Evolutionary conservation across 2,797 vertebrate genomes (phyloP).

Genomic region (Gallinago solitaria): DNA sequence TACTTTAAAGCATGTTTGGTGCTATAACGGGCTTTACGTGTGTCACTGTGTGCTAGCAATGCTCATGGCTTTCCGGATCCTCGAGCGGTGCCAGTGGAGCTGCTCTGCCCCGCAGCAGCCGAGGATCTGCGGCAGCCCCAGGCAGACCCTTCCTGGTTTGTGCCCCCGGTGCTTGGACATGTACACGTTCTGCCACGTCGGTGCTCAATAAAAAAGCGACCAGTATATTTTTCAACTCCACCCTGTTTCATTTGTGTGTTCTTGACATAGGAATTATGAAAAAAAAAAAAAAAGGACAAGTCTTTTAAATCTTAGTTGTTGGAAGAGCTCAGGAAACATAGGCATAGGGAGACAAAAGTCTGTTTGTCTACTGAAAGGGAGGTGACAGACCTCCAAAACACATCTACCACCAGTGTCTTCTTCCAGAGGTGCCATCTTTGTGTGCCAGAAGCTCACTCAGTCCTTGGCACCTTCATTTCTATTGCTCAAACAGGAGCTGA

Average conservation of each 20-base stretch:
- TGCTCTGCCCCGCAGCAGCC: background rate
- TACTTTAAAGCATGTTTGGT: constrained; percentile 15
- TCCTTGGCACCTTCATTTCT: background rate
- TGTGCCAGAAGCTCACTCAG: background rate
- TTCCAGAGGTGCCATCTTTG: background rate
- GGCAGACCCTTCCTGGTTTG: background rate
- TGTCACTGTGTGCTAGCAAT: background rate
- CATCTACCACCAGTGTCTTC: background rate
- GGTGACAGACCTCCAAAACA: background rate
- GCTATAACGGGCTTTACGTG: background rate
- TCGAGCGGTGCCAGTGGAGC: background rate
- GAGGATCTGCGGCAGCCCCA: background rate
- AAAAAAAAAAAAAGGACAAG: background rate
- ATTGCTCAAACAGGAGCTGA: rapidly evolving
- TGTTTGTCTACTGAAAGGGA: background rate
- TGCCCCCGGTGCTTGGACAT: background rate
- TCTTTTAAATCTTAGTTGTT: background rate
- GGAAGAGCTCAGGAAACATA: background rate
- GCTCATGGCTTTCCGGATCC: background rate
- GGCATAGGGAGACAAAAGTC: rapidly evolving
- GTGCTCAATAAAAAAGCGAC: constrained; percentile 67
- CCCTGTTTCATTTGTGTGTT: background rate
- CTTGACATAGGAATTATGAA: rapidly evolving
- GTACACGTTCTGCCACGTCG: background rate
- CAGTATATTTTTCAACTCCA: constrained; percentile 9